phyloP scores from a whole-genome alignment of 2,888 invertebrate genomes.

The Hirtodrosophila alboralis region DNA sequence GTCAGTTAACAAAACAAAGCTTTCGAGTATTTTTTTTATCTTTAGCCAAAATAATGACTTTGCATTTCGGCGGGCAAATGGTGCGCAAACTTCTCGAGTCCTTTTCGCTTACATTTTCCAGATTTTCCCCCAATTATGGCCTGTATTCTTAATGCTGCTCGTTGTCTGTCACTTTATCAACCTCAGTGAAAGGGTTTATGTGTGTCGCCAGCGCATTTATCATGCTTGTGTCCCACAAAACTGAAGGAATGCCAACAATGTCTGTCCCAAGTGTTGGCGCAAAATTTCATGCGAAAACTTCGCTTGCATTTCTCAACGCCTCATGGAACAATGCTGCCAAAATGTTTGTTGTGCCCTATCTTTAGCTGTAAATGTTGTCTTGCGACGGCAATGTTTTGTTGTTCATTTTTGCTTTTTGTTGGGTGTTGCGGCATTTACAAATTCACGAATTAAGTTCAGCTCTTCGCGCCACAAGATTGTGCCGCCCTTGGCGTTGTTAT shows the following conservation, averaged over 20 bases:
- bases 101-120: too few species aligned
- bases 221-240: constrained; percentile 21
- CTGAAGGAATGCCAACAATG: constrained; percentile 12
- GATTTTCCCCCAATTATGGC: constrained; percentile 53
- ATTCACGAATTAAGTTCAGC: constrained; percentile 40
- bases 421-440: constrained; percentile 26
- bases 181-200: constrained; percentile 63
- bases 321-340: constrained; percentile 10
- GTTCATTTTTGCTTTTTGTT: constrained; percentile 27
- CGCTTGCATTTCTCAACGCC: constrained; percentile 31
- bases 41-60: constrained; percentile 68
- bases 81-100: constrained; percentile 51
- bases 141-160: constrained; percentile 23
- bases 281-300: constrained; percentile 18
- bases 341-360: constrained; percentile 40
- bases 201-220: constrained; percentile 57
- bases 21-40: constrained; percentile 55
- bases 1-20: constrained; percentile 35
- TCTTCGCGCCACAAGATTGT: constrained; percentile 8
- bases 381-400: constrained; percentile 30
- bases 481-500: constrained; percentile 1
- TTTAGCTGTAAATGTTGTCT: constrained; percentile 44
- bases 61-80: constrained; percentile 68
- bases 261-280: constrained; percentile 1
- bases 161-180: constrained; percentile 71